A percentile compares a stretch with the other conserved stretches of the same genome.
Conservation (phyloP, 2,888 invertebrate genomes). For the Drosophila colorata region DNA sequence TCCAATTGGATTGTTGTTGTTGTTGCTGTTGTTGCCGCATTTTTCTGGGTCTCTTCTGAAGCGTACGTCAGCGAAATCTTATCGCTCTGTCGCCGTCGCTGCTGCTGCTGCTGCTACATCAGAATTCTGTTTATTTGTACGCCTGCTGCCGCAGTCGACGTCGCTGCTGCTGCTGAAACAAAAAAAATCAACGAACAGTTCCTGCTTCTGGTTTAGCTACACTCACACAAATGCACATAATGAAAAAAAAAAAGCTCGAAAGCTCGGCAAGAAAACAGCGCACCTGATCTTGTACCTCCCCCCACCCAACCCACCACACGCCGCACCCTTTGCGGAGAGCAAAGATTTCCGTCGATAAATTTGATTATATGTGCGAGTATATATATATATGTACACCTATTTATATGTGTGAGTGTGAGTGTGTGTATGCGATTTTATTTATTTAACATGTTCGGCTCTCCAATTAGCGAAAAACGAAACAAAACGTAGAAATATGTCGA, state of each 20-base stretch:
- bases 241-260: constrained; percentile 19
- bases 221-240: constrained; percentile 30
- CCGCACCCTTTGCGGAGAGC: constrained; percentile 26
- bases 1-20: constrained; percentile 71
- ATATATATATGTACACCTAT: constrained; percentile 7
- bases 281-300: constrained; percentile 68
- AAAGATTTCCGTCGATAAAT: constrained; percentile 61
- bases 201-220: constrained; percentile 76
- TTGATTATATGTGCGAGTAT: constrained; percentile 35
- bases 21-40: constrained; percentile 38
- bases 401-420: constrained; percentile 6
- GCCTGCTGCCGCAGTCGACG: constrained; percentile 25
- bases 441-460: constrained; percentile 61
- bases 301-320: constrained; percentile 18
- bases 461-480: constrained; percentile 74
- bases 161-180: constrained; percentile 26
- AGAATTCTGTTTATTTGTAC: constrained; percentile 76
- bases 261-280: constrained; percentile 39
- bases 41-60: constrained; percentile 40
- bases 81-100: constrained; percentile 50
- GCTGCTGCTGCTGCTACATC: constrained; percentile 24
- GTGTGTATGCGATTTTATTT: constrained; percentile 41
- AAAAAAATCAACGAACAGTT: constrained; percentile 73
- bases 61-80: constrained; percentile 80
- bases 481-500: constrained; percentile 52